These are phyloP conservation scores for Nasonia oneida DNA, from an alignment of 2,888 invertebrate species.

Conservation along the genomic window DNA sequence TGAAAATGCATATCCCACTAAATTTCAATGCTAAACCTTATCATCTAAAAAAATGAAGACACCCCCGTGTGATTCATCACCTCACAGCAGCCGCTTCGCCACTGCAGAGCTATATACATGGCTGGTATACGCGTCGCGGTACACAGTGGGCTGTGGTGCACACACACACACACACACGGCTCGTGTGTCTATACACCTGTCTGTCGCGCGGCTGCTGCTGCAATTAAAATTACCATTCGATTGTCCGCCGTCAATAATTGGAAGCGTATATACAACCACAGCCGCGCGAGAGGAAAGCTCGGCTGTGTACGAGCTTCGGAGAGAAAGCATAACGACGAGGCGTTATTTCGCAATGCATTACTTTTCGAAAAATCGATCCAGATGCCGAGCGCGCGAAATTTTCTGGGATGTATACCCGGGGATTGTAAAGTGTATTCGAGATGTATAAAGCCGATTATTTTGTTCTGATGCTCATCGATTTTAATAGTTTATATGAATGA, in stretches of 20 bases:
- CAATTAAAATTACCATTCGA: conserved; percentile 58
- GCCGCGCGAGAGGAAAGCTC: not conserved
- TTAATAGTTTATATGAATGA: no score
- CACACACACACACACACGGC: not conserved
- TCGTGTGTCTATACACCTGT: not conserved
- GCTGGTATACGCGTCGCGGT: not conserved
- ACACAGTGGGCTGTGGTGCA: not conserved
- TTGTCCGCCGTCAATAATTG: conserved; percentile 48
- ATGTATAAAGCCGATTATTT: no score
- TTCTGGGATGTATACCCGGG: not conserved
- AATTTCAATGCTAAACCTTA: no score
- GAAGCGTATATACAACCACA: conserved; percentile 21
- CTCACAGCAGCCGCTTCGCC: not conserved
- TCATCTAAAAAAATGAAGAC: not conserved
- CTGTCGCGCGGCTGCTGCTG: not conserved
- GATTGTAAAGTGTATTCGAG: not conserved
- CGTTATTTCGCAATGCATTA: conserved; percentile 18
- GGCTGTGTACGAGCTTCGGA: not conserved
- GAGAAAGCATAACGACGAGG: not conserved
- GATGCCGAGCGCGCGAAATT: not conserved
- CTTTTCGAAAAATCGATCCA: not conserved
- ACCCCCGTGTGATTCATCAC: not conserved
- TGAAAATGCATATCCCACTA: no score
- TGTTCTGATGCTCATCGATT: no score
- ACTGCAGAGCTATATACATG: conserved; percentile 12